These are phyloP conservation scores for Neotoma lepida DNA, from an alignment of 2,113 vertebrate genomes.

Conservation along the genomic window DNA sequence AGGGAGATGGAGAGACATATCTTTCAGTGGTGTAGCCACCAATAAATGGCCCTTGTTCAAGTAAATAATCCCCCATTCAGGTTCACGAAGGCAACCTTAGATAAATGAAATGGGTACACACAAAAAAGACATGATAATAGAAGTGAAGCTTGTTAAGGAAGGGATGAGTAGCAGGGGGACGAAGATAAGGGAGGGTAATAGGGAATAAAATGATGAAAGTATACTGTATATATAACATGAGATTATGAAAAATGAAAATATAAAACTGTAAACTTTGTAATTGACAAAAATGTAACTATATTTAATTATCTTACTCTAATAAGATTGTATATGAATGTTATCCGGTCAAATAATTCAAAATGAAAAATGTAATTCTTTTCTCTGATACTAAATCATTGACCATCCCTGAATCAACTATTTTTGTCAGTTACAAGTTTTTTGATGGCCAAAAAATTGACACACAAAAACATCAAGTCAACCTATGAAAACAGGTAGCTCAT, in stretches of 20 bases:
- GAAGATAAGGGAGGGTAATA: neutral
- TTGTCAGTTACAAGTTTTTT: neutral
- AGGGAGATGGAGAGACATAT: neutral
- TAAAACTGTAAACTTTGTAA: neutral
- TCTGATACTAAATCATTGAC: neutral
- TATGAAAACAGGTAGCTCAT: neutral
- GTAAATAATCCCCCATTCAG: neutral
- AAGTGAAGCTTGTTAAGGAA: neutral
- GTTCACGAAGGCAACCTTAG: neutral
- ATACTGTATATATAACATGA: neutral
- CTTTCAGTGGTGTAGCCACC: too few relatives aligned
- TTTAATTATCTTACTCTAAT: neutral
- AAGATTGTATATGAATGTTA: neutral
- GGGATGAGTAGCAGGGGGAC: neutral
- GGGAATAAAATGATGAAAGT: neutral
- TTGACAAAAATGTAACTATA: neutral
- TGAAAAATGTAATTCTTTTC: neutral
- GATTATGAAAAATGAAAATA: neutral
- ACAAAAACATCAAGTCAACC: neutral
- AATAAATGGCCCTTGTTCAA: neutral
- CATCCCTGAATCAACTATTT: neutral
- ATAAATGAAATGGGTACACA: neutral
- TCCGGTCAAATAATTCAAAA: conserved; percentile 30
- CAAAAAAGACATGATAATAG: neutral
- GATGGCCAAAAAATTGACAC: neutral